Evolutionary conservation across 2,888 invertebrate species (phyloP).

Genomic region (Quadriops clusia): DNA sequence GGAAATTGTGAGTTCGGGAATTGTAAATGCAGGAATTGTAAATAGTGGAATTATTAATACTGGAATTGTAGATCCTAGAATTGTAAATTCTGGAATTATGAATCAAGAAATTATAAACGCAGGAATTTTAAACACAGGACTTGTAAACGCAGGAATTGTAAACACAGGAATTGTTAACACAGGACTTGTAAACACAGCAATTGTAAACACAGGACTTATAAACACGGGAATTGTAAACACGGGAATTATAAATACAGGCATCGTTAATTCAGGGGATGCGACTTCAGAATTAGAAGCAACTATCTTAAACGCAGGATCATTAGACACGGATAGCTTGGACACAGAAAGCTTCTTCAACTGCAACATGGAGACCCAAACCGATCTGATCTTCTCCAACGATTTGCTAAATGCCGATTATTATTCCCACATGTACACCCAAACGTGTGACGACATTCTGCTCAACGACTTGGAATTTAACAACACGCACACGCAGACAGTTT

Average conservation of each 20-base stretch:
- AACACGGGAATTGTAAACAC: too few species aligned
- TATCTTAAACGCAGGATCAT: too few species aligned
- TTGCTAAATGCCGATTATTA: slow-evolving; percentile 30
- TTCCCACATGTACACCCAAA: slow-evolving; percentile 33
- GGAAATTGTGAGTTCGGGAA: slow-evolving; percentile 21
- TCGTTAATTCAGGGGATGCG: slow-evolving; percentile 21
- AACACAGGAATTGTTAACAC: too few species aligned
- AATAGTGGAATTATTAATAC: too few species aligned
- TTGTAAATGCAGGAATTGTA: too few species aligned
- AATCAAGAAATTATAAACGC: too few species aligned
- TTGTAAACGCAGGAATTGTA: too few species aligned
- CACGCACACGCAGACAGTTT: slow-evolving; percentile 52
- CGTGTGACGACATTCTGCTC: slow-evolving; percentile 43
- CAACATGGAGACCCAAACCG: slow-evolving; percentile 51
- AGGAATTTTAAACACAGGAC: too few species aligned
- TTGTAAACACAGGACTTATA: too few species aligned
- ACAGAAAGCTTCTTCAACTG: slow-evolving; percentile 36
- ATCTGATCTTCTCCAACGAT: slow-evolving; percentile 32
- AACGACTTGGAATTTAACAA: slow-evolving; percentile 45
- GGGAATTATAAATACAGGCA: slow-evolving; percentile 17
- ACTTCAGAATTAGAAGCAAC: slow-evolving; percentile 19
- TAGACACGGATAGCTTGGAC: slow-evolving; percentile 25
- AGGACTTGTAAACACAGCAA: too few species aligned
- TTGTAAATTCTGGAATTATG: too few species aligned
- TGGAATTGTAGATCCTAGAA: too few species aligned